Percentiles rank a stretch among this genome's conserved stretches.
These are phyloP conservation scores for Drosophila fungiperda DNA, from an alignment of 2,888 invertebrate species.

Conservation along the genomic window DNA sequence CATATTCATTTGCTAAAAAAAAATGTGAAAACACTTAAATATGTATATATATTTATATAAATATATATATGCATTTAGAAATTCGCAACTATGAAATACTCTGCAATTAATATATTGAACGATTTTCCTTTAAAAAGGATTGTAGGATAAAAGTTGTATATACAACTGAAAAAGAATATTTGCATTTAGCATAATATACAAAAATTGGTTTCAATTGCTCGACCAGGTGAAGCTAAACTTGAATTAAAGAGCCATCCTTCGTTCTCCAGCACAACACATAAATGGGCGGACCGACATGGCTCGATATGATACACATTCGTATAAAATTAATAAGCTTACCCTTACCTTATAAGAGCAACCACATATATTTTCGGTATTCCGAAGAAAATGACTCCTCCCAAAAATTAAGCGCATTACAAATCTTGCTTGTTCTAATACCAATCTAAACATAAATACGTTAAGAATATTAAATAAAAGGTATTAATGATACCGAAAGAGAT, in stretches of 20 bases:
- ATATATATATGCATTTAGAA: slow-evolving; percentile 22
- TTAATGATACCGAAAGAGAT: neutral
- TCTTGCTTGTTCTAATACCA: neutral
- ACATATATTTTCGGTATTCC: slow-evolving; percentile 48
- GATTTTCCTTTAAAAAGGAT: slow-evolving; percentile 4
- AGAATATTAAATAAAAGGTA: neutral
- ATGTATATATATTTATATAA: slow-evolving; percentile 5
- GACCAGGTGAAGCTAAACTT: neutral
- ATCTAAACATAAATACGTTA: neutral
- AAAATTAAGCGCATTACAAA: slow-evolving; percentile 11
- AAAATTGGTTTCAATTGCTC: neutral
- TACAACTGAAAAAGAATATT: slow-evolving; percentile 16
- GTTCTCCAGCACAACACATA: slow-evolving; percentile 1
- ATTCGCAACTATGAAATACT: slow-evolving; percentile 21
- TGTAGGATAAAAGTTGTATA: neutral
- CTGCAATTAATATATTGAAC: slow-evolving; percentile 15
- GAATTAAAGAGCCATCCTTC: neutral
- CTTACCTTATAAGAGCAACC: slow-evolving; percentile 24
- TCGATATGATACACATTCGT: slow-evolving; percentile 11
- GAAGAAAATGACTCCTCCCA: slow-evolving; percentile 50
- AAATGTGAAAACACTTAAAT: slow-evolving; percentile 38
- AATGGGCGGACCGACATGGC: slow-evolving; percentile 19
- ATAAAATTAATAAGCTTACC: slow-evolving; percentile 26
- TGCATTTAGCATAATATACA: neutral
- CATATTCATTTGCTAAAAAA: slow-evolving; percentile 46